Evolutionary conservation across 2,113 vertebrate species (phyloP).

Genomic region (Pelodiscus sinensis): DNA sequence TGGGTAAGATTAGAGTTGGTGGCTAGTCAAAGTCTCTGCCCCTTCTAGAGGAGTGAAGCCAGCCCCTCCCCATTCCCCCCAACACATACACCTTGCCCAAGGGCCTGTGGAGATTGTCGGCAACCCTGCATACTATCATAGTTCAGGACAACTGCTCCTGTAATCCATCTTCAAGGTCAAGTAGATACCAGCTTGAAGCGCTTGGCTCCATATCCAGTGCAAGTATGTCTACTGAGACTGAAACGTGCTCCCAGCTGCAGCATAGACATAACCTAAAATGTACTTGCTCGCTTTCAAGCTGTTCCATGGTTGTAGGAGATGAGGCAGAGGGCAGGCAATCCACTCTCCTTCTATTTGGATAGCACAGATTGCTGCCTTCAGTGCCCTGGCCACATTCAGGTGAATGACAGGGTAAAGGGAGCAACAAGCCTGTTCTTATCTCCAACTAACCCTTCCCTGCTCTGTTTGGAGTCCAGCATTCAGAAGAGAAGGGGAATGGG

Average conservation of each 20-base stretch:
- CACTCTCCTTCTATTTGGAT: neutral
- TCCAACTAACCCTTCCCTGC: neutral
- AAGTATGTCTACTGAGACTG: neutral
- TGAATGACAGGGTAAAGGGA: neutral
- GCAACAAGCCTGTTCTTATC: neutral
- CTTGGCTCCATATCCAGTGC: neutral
- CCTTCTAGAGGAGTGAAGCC: too few relatives aligned
- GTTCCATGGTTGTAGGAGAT: neutral
- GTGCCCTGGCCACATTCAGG: neutral
- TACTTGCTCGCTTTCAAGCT: neutral
- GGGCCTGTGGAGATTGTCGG: too few relatives aligned
- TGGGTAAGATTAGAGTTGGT: neutral
- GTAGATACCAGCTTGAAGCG: too few relatives aligned
- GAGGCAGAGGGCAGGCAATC: neutral
- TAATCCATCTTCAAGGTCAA: too few relatives aligned
- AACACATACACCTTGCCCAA: too few relatives aligned
- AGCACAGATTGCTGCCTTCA: neutral
- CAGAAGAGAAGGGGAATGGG: fast-evolving
- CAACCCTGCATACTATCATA: too few relatives aligned
- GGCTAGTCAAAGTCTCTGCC: neutral
- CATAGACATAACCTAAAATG: neutral
- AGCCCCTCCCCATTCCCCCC: too few relatives aligned
- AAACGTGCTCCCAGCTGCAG: neutral
- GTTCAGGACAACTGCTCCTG: too few relatives aligned
- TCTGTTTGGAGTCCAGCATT: neutral